phyloP scores from a whole-genome alignment of 2,113 vertebrate species.

The Pluvialis apricaria region DNA sequence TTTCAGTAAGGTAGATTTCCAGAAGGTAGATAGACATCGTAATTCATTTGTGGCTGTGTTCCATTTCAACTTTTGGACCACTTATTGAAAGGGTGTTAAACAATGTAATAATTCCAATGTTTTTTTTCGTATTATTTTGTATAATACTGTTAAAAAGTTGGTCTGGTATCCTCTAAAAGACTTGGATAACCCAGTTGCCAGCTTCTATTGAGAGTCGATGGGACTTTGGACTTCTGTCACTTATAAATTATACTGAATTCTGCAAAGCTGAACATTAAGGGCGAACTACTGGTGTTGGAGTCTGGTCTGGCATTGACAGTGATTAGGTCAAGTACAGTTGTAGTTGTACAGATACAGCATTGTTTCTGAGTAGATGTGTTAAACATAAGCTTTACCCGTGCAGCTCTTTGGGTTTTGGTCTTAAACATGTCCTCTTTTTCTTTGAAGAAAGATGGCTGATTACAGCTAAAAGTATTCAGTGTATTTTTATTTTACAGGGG shows the following conservation, averaged over 20 bases:
- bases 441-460: not conserved
- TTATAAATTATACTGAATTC: not conserved
- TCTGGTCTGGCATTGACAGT: not conserved
- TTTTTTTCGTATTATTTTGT: not conserved
- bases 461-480: not conserved
- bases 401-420: not conserved
- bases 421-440: not conserved
- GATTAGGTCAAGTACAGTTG: not conserved
- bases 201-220: not conserved
- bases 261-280: not conserved
- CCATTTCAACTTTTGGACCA: not conserved
- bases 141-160: not conserved
- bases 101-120: not conserved
- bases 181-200: not conserved
- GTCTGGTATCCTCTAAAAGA: not conserved
- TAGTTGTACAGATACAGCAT: not conserved
- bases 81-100: not conserved
- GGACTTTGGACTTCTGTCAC: not conserved
- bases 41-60: not conserved
- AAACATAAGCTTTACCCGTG: not conserved
- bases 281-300: not conserved
- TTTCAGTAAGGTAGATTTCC: not conserved
- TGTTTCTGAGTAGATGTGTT: not conserved
- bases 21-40: not conserved
- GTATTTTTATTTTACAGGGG: constrained; percentile 63